Percentiles rank a stretch among this genome's conserved stretches.
These are phyloP conservation scores for Phataginus tetradactyla DNA, from an alignment of 2,797 vertebrate species.

Conservation along the genomic window DNA sequence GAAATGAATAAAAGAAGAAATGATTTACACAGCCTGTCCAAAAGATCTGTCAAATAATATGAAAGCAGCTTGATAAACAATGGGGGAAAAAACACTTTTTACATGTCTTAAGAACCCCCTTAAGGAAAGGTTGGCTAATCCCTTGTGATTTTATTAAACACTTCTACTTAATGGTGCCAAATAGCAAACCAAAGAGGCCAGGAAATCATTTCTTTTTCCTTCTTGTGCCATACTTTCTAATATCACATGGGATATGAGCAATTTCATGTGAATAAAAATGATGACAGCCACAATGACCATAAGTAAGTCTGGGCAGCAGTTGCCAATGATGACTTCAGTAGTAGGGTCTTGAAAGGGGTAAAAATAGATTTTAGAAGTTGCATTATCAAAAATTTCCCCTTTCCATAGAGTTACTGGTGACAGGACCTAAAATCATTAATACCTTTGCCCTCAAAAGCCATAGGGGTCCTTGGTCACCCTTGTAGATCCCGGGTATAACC, in stretches of 20 bases:
- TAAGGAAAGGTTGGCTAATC: constrained; percentile 92
- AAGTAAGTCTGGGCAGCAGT: constrained; percentile 83
- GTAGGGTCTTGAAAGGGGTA: constrained; percentile 65
- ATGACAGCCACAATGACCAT: constrained; percentile 86
- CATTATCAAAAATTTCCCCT: not conserved
- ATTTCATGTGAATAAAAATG: constrained; percentile 86
- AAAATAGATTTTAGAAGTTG: constrained; percentile 69
- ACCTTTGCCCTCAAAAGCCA: not conserved
- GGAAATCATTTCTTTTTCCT: constrained; percentile 84
- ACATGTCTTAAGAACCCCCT: constrained; percentile 87
- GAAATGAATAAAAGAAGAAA: not conserved
- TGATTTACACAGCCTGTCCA: constrained; percentile 44
- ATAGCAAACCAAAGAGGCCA: constrained; percentile 88
- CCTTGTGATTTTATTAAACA: constrained; percentile 95
- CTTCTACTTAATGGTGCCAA: constrained; percentile 89
- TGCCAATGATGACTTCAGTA: constrained; percentile 81
- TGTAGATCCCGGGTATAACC: constrained; percentile 33
- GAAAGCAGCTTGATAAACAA: constrained; percentile 81
- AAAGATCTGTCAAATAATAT: constrained; percentile 59
- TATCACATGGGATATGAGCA: constrained; percentile 86
- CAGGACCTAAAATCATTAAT: not conserved
- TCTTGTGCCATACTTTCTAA: constrained; percentile 80
- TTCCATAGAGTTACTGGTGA: not conserved
- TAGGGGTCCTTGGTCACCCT: not conserved
- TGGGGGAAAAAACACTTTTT: constrained; percentile 79